Evolutionary conservation across 2,113 vertebrate genomes (phyloP).

Genomic region (Crotalus tigris): DNA sequence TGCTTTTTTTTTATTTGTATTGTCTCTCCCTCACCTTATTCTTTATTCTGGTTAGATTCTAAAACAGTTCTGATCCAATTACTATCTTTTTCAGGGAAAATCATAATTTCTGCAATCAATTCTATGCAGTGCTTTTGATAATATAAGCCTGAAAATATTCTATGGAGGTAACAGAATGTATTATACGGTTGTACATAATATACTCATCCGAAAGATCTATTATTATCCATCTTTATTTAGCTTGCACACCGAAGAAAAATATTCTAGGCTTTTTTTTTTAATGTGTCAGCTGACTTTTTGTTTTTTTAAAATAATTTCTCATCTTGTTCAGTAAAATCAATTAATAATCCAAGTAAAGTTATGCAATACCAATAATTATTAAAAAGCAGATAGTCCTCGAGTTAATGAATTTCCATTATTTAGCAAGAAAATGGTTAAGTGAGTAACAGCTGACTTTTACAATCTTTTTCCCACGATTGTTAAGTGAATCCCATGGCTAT

Average conservation of each 20-base stretch:
- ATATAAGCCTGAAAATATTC: neutral
- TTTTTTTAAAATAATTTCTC: neutral
- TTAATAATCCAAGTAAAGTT: neutral
- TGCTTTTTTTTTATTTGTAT: neutral
- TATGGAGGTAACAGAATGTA: neutral
- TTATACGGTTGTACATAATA: neutral
- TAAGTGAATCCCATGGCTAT: neutral
- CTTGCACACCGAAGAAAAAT: neutral
- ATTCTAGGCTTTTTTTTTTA: neutral
- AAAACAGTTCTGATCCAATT: neutral
- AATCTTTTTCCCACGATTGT: neutral
- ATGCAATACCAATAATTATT: neutral
- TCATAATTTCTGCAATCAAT: neutral
- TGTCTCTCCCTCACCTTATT: neutral
- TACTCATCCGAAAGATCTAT: neutral
- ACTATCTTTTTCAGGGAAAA: neutral
- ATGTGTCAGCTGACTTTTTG: neutral
- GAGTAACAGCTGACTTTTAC: neutral
- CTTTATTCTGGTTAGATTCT: neutral
- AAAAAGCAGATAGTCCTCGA: neutral
- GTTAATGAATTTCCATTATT: neutral
- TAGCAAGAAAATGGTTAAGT: neutral
- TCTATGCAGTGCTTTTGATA: neutral
- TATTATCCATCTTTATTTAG: neutral
- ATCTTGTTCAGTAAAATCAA: neutral